Evolutionary conservation across 2,888 invertebrate genomes (phyloP), one percentile per base, ranked within the genome.

Genomic region (Geotrupes spiniger): DNA sequence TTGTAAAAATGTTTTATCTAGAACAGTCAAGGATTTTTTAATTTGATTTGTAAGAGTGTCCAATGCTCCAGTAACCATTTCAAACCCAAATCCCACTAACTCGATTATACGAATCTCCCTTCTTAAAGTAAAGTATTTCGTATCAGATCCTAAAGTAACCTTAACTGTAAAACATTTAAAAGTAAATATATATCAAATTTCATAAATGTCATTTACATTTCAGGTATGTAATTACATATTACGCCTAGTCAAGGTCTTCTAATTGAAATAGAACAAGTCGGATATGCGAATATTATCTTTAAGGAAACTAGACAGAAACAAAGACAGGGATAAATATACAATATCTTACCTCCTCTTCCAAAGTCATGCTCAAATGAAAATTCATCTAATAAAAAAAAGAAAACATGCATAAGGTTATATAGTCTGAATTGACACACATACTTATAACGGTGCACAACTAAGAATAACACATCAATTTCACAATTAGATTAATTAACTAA

Each of bases 361-460:
- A 17, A 51, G 39, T 36, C 42, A 44, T 50, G 52, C 49, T 52
- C 50, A 43, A 52, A 53, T 52, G 46, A 46, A 46, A 27, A 47
- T 33, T 53, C 37, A 61, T 62, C 62, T 59, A 60, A 51, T 54
- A 42, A 52, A 59, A 43, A 49, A 51, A 60, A 57, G 50, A 57
- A 58, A 58, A 53, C 53, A 51, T 53, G 51, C 52, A 55, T 44
- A 36, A 51, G 53, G 54, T 51, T 33, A 33, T 15, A 33, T 11
- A 29, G n/a, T n/a, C 21, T 21, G 6, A 21, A 21, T 21, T 4
- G 6, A 21, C 3, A 21, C 6, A 21, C 3, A 21, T 21, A 21
- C 21, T 4, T 21, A 4, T 21, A 21, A 6, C 3, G 21, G 21
- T 4, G 21, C 21, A 21, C 6, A 21, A 21, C 21, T 21, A 21